These are phyloP conservation scores for Bolborhynchus lineola DNA, from an alignment of 2,113 vertebrate genomes.

Conservation along the genomic window DNA sequence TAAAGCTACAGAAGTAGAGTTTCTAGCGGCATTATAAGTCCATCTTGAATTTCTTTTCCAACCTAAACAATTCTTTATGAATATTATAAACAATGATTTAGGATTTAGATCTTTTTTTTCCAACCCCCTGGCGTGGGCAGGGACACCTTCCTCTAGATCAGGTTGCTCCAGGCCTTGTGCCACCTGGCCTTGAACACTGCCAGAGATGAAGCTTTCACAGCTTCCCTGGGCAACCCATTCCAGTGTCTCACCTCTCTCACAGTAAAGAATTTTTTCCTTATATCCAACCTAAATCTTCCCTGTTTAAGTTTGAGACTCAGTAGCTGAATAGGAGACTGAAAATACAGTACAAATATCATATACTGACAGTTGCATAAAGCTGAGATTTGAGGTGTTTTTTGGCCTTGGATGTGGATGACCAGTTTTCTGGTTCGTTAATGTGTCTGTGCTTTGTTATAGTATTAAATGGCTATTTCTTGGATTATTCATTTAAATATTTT, in stretches of 20 bases:
- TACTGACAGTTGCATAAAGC: neutral
- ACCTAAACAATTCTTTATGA: neutral
- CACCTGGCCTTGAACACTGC: neutral
- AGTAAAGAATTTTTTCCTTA: neutral
- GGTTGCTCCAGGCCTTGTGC: neutral
- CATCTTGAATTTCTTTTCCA: neutral
- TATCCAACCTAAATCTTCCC: neutral
- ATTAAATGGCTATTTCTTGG: neutral
- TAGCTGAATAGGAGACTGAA: neutral
- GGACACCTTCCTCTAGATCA: neutral
- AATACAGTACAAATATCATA: neutral
- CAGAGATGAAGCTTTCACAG: neutral
- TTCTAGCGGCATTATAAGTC: neutral
- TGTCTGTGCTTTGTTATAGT: neutral
- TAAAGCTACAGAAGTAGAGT: neutral
- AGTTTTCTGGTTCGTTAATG: neutral
- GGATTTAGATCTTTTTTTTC: neutral
- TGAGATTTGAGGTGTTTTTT: neutral
- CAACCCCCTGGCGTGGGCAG: neutral
- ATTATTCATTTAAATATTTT: neutral
- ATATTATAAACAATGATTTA: neutral
- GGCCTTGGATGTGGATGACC: neutral
- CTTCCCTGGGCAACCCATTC: neutral
- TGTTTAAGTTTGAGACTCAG: neutral
- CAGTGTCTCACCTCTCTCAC: neutral